Conservation (phyloP, 2,888 invertebrate species). For the Leptinotarsa peninsularis region DNA sequence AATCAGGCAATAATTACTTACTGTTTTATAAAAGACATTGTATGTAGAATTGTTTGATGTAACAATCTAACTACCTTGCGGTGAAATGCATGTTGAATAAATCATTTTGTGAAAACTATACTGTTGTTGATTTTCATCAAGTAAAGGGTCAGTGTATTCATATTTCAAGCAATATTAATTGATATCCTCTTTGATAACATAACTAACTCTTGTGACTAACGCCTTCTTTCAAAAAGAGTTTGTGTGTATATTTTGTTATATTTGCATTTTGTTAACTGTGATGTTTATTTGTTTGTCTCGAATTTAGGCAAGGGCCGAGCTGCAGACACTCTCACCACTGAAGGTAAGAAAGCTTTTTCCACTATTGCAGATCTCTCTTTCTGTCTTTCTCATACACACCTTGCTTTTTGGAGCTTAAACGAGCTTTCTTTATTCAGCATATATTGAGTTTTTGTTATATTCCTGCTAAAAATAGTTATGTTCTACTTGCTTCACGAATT, state of each 20-base stretch:
- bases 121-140: no score
- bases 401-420: constrained; percentile 39
- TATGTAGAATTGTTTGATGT: no score
- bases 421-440: constrained; percentile 28
- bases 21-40: no score
- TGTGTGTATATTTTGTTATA: constrained; percentile 31
- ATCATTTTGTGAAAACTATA: no score
- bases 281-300: constrained; percentile 64
- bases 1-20: no score
- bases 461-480: no score
- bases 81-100: no score
- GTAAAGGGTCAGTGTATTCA: no score
- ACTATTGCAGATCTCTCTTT: constrained; percentile 34
- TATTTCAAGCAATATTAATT: background rate
- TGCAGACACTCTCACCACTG: constrained; percentile 76
- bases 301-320: constrained; percentile 77
- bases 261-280: constrained; percentile 59
- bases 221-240: background rate
- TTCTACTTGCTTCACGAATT: no score
- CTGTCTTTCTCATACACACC: background rate
- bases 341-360: constrained; percentile 71
- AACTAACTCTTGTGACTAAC: background rate
- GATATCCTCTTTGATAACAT: background rate
- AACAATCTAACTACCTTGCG: no score
- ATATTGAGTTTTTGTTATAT: background rate